Evolutionary conservation across 1,140 invertebrate genomes (phyloP), one percentile per base, ranked within the genome.

Genomic region (Ceratosolen fusciceps): DNA sequence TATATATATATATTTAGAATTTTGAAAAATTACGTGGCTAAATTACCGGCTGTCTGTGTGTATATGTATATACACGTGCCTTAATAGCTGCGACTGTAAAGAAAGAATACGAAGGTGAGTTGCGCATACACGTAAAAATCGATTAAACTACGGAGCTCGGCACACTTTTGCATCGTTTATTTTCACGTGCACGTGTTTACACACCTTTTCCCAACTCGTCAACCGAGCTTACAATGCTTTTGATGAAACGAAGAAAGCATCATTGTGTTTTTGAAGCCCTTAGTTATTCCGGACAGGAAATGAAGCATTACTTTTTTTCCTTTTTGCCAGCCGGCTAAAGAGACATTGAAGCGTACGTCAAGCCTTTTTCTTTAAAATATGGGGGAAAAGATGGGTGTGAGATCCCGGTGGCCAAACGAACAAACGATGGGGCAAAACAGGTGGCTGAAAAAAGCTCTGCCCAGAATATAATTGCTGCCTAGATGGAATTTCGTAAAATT

Each of bases 301-400:
- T 68, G 62, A 77, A 70, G 65, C 24, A 21, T 54, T 56, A 29
- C 26, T 54, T 76, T 54, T 49, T 34, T 39, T 43, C 12, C 39
- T 5, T 43, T 43, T 47, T 29, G 19, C 49, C 31, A 24, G n/a
- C 14, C 49, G n/a, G 0, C 9, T 31, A 21, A 54, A 52, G 49
- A 72, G 29, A 72, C 29, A 52, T 72, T 72, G 70, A 54, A 56
- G 43, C 26, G 0, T 21, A 1, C 49, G 49, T 37, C 74, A 34
- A 75, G 68, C 47, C 26, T 54, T 37, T 75, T 37, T 62, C 74
- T 75, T 75, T 75, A 54, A 75, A 31, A 43, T 31, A 24, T 56
- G 52, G 37, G n/a, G 54, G 31, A 73, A 73, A 73, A 54, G 62
- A 67, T 31, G 26, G 43, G 19, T 24, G 19, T 12, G 7, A 39